These are phyloP conservation scores for Oreochromis spilurus DNA, from an alignment of 2,113 vertebrate species.

Conservation along the genomic window DNA sequence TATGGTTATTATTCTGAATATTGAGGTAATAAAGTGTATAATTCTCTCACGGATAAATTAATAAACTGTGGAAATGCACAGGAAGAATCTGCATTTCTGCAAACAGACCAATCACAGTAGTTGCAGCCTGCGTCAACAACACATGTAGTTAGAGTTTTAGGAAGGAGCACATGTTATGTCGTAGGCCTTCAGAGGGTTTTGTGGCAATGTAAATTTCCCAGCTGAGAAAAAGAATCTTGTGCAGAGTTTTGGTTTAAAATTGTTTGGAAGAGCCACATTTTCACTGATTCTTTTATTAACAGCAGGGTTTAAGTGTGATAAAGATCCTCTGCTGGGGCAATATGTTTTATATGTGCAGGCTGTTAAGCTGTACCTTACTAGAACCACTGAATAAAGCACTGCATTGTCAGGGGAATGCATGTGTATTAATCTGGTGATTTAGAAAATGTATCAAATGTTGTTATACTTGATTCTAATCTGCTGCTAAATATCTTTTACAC, in stretches of 20 bases:
- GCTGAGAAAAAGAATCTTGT: not conserved
- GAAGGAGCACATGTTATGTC: not conserved
- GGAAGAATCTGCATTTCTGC: not conserved
- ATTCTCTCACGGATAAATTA: not conserved
- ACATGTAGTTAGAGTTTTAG: not conserved
- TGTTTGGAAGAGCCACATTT: not conserved
- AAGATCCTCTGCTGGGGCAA: not conserved
- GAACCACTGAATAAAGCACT: not conserved
- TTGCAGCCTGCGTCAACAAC: not conserved
- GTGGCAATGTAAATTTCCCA: not conserved
- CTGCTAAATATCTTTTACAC: not conserved
- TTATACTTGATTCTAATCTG: not conserved
- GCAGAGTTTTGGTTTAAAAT: not conserved
- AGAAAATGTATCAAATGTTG: not conserved
- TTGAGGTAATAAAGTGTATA: not conserved
- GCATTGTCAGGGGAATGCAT: not conserved
- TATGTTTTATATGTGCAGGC: not conserved
- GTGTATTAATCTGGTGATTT: not conserved
- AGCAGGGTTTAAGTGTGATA: not conserved
- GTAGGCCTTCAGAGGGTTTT: not conserved
- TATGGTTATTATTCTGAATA: not conserved
- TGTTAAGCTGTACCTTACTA: not conserved
- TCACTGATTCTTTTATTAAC: not conserved
- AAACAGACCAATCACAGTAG: not conserved
- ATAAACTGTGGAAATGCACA: not conserved